phyloP scores from a whole-genome alignment of 1,140 invertebrate species.

The Phymorhynchus buccinoides region DNA sequence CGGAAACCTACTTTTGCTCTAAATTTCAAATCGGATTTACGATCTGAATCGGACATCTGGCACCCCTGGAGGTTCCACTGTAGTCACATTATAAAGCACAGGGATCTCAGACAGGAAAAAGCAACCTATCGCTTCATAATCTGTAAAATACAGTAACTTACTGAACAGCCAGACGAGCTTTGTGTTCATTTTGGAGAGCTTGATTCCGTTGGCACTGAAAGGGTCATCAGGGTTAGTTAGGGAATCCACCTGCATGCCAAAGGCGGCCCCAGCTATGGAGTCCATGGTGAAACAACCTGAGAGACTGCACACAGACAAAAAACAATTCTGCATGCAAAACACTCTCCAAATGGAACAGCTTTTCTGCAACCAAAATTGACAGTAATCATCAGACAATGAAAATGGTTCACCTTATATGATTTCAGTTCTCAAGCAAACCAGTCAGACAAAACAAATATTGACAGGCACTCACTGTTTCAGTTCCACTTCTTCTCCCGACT shows the following conservation, averaged over 20 bases:
- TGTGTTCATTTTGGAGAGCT: background rate
- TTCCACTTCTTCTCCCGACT: constrained; percentile 31
- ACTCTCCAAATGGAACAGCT: too few species aligned
- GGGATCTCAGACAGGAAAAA: too few species aligned
- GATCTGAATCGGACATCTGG: too few species aligned
- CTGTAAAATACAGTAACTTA: background rate
- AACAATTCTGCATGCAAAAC: background rate
- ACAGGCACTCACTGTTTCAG: constrained; percentile 34
- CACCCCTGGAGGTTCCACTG: too few species aligned
- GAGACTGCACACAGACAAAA: constrained; percentile 46
- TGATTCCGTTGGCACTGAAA: constrained; percentile 51
- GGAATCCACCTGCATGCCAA: constrained; percentile 77
- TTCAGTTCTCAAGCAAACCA: background rate
- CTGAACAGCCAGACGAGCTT: background rate
- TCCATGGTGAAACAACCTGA: constrained; percentile 77
- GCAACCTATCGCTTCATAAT: too few species aligned
- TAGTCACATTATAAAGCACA: too few species aligned
- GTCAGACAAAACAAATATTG: background rate
- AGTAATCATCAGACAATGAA: too few species aligned
- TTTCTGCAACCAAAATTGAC: too few species aligned
- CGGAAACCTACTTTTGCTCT: too few species aligned
- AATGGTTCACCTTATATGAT: background rate
- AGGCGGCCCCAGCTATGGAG: constrained; percentile 77
- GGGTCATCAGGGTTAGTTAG: constrained; percentile 73
- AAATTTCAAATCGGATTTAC: too few species aligned